Evolutionary conservation across 2,113 vertebrate species (phyloP).

Genomic region (Menidia beryllina): DNA sequence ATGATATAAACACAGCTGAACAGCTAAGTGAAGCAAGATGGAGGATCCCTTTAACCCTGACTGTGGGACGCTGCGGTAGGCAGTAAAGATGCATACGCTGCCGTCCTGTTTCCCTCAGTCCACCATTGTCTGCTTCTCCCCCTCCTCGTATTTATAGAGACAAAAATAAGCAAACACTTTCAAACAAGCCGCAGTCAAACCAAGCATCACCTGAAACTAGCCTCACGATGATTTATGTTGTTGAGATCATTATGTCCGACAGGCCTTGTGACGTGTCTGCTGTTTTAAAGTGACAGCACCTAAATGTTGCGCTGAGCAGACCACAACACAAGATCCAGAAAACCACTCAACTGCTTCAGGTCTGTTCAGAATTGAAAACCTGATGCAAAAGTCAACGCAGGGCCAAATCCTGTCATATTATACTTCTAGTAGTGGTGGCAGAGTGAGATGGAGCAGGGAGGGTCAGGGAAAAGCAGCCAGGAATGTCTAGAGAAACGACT

Average conservation of each 20-base stretch:
- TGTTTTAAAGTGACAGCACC: constrained; percentile 45
- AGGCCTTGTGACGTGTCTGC: constrained; percentile 35
- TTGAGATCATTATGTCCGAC: constrained; percentile 55
- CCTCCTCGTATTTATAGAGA: constrained; percentile 50
- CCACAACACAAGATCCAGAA: constrained; percentile 40
- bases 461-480: constrained; percentile 72
- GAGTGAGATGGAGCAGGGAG: constrained; percentile 64
- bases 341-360: constrained; percentile 29
- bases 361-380: constrained; percentile 37
- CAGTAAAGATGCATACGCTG: constrained; percentile 42
- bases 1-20: constrained; percentile 65
- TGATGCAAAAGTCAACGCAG: constrained; percentile 50
- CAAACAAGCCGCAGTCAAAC: constrained; percentile 50
- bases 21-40: constrained; percentile 78
- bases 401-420: constrained; percentile 37
- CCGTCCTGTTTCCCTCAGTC: constrained; percentile 32
- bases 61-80: constrained; percentile 69
- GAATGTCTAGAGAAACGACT: constrained; percentile 77
- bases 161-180: constrained; percentile 65
- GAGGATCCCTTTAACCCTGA: constrained; percentile 64
- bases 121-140: constrained; percentile 47
- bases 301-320: constrained; percentile 52
- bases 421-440: constrained; percentile 21
- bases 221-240: constrained; percentile 57
- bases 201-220: constrained; percentile 38